Conservation (phyloP, 2,797 vertebrate genomes). For the Luscinia luscinia region DNA sequence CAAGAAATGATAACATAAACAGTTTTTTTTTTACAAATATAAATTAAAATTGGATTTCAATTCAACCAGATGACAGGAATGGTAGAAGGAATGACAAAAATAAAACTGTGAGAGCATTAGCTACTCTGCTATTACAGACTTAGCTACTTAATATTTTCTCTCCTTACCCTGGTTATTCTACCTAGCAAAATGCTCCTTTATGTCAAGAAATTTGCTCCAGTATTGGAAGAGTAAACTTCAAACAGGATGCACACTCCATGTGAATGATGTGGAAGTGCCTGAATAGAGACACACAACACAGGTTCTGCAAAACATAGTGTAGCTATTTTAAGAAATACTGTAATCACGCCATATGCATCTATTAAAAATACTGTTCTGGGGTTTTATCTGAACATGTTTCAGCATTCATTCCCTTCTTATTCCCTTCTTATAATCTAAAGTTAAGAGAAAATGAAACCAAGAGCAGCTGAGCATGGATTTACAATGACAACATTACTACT, state of each 20-base stretch:
- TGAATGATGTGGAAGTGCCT: neutral
- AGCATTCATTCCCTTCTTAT: neutral
- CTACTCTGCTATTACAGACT: neutral
- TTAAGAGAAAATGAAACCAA: neutral
- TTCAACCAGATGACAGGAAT: neutral
- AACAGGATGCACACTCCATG: neutral
- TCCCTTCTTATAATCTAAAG: neutral
- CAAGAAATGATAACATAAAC: neutral
- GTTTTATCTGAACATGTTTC: neutral
- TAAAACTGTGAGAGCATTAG: neutral
- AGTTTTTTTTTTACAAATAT: neutral
- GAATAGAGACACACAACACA: neutral
- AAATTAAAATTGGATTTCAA: neutral
- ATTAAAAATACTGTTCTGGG: neutral
- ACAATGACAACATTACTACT: neutral
- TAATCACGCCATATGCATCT: neutral
- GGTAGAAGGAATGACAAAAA: neutral
- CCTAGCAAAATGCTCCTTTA: neutral
- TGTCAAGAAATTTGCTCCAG: neutral
- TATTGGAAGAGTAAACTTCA: neutral
- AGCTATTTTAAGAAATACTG: neutral
- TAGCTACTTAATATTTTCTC: neutral
- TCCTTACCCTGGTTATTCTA: neutral
- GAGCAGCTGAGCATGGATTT: neutral
- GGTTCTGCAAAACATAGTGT: neutral